Percentiles rank a stretch among this genome's conserved stretches.
phyloP scores from a whole-genome alignment of 92 coral and sea anemone species.

The Paramuricea clavata region DNA sequence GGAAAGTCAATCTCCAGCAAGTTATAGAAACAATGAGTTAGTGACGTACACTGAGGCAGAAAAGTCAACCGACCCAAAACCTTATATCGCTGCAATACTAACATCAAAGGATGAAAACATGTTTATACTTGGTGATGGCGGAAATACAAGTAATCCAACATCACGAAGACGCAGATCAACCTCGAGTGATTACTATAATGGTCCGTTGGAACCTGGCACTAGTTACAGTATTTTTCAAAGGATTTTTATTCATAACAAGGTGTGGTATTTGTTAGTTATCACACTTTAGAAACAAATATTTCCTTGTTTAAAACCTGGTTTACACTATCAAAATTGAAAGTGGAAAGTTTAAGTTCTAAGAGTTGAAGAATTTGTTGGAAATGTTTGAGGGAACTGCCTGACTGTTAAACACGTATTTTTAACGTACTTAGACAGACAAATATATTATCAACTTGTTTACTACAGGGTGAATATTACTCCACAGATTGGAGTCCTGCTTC shows the following conservation, averaged over 20 bases:
- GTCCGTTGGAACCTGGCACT: slow-evolving; percentile 26
- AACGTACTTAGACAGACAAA: too few relatives aligned
- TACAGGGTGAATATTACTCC: too few relatives aligned
- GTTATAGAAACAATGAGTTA: background rate
- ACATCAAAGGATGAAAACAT: background rate
- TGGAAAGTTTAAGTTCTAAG: too few relatives aligned
- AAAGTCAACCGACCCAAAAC: background rate
- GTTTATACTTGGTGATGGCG: slow-evolving; percentile 23
- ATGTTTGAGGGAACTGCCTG: too few relatives aligned
- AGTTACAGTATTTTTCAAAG: slow-evolving; percentile 26
- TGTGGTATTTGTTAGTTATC: background rate
- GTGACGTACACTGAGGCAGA: background rate
- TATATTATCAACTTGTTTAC: too few relatives aligned
- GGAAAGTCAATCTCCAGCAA: background rate
- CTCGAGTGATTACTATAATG: slow-evolving; percentile 8
- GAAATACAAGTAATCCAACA: background rate
- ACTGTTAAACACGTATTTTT: too few relatives aligned
- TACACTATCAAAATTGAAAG: too few relatives aligned
- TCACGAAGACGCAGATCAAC: slow-evolving; percentile 5
- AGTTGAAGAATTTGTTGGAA: too few relatives aligned
- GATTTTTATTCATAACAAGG: background rate
- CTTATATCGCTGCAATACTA: background rate
- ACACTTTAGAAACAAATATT: background rate
- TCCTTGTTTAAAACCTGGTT: background rate
- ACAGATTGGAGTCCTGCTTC: too few relatives aligned